Evolutionary conservation across 2,888 invertebrate genomes (phyloP).

Genomic region (Drosophila greeni): DNA sequence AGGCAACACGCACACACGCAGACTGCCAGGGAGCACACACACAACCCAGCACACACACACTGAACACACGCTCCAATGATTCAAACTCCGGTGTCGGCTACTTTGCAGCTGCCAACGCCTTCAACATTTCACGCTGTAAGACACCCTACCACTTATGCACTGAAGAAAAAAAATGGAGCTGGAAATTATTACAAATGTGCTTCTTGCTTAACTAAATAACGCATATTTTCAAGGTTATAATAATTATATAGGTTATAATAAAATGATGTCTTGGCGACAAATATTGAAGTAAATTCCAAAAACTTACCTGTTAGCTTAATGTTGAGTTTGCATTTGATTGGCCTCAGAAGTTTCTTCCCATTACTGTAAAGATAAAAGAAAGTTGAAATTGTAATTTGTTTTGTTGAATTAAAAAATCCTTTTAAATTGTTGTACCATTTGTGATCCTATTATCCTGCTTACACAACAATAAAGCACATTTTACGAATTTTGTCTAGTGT

Average conservation of each 20-base stretch:
- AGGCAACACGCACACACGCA: constrained; percentile 31
- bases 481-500: background rate
- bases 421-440: too few species aligned
- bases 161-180: background rate
- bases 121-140: constrained; percentile 61
- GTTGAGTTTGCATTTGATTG: too few species aligned
- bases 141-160: constrained; percentile 24
- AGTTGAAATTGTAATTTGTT: too few species aligned
- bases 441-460: background rate
- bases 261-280: too few species aligned
- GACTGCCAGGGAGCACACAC: constrained; percentile 6
- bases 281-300: too few species aligned
- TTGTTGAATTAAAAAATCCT: too few species aligned
- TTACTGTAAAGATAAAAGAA: too few species aligned
- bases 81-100: constrained; percentile 27
- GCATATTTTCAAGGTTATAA: too few species aligned
- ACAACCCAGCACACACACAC: constrained; percentile 7
- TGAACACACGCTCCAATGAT: constrained; percentile 32
- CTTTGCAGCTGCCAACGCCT: constrained; percentile 43
- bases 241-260: too few species aligned
- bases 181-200: background rate
- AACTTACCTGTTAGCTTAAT: too few species aligned
- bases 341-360: too few species aligned
- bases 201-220: too few species aligned
- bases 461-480: background rate